Evolutionary conservation across 2,888 invertebrate species (phyloP).

Genomic region (Ariolimax columbianus): DNA sequence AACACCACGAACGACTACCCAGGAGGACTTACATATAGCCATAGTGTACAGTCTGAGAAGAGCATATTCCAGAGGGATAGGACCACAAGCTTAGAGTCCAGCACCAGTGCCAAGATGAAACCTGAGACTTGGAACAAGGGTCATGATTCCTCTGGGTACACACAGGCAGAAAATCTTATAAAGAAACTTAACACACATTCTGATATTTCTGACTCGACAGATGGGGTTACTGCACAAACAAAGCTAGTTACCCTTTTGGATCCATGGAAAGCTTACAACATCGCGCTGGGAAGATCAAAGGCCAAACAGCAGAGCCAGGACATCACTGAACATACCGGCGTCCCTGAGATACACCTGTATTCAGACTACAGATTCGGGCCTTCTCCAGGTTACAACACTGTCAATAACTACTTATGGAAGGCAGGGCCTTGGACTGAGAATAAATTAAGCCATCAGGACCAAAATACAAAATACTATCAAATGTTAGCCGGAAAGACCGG

Average conservation of each 20-base stretch:
- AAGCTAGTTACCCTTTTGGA: not conserved
- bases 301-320: not conserved
- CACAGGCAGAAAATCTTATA: not conserved
- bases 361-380: not conserved
- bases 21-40: not conserved
- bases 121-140: not conserved
- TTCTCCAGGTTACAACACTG: not conserved
- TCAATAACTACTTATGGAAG: slow-evolving; percentile 22
- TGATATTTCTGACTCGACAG: not conserved
- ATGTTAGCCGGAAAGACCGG: not conserved
- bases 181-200: not conserved
- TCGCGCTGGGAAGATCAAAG: slow-evolving; percentile 24
- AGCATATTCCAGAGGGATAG: too few species aligned
- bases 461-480: not conserved
- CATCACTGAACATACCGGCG: not conserved
- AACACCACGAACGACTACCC: not conserved
- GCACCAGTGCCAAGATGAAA: not conserved
- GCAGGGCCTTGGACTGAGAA: slow-evolving; percentile 27
- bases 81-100: not conserved
- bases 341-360: slow-evolving; percentile 19
- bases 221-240: not conserved
- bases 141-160: not conserved
- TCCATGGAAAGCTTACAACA: slow-evolving; percentile 42
- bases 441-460: not conserved
- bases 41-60: not conserved